Evolutionary conservation across 2,113 vertebrate genomes (phyloP).

Genomic region (Neomonachus schauinslandi): DNA sequence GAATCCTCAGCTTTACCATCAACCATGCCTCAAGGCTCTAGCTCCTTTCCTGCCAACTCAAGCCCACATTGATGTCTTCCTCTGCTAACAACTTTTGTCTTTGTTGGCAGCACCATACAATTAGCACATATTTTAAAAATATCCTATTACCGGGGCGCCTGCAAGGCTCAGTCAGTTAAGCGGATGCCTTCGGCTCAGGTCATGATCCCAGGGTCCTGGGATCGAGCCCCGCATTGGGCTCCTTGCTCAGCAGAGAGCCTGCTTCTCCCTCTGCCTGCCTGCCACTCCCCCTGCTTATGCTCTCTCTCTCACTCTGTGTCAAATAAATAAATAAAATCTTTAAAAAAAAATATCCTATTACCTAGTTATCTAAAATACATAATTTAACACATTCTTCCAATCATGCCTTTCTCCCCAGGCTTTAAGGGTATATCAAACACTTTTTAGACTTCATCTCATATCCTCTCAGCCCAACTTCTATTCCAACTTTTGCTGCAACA

Average conservation of each 20-base stretch:
- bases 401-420: neutral
- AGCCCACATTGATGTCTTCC: neutral
- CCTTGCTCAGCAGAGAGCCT: too few relatives aligned
- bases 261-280: too few relatives aligned
- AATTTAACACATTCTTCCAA: neutral
- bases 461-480: neutral
- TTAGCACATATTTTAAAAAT: neutral
- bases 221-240: too few relatives aligned
- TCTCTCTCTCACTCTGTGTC: too few relatives aligned
- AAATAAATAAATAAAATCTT: too few relatives aligned
- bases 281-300: too few relatives aligned
- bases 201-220: too few relatives aligned
- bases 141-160: neutral
- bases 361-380: conserved; percentile 1
- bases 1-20: neutral
- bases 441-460: neutral
- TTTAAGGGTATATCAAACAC: neutral
- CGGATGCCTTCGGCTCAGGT: too few relatives aligned
- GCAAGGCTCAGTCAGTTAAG: too few relatives aligned
- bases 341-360: neutral
- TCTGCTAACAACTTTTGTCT: neutral
- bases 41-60: neutral
- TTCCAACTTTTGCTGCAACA: neutral
- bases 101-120: neutral
- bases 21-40: neutral